Base-by-base conservation (phyloP, 1,140 invertebrate species). In the Periplaneta americana region DNA sequence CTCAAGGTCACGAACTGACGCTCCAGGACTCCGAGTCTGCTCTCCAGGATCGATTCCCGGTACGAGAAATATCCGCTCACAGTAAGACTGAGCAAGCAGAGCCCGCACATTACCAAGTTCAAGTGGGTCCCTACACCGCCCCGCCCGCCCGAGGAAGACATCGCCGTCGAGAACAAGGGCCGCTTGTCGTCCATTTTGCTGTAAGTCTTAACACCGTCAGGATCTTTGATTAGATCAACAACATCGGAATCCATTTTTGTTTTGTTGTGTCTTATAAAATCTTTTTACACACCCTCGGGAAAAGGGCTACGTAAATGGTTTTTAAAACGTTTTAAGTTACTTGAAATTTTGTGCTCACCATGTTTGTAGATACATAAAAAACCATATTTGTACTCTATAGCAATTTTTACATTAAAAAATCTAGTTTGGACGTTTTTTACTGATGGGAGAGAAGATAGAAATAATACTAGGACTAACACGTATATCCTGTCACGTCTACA, bases 41-140 rank as follows among this genome's bases (percentile, higher is more conserved):
- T 34, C 35, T 80, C 79, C n/a, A 82, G 78, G 22, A 82, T 2
- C 4, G 57, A 28, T 34, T 82, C 82, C 32, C 79, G 36, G 74
- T 82, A 82, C 74, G 78, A 79, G 32, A 82, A 81, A 66, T 82
- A 82, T 4, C 79, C 35, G 57, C 79, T 79, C 22, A 66, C 34
- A 10, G 78, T 33, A 11, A 82, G 28, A 37, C 82, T 82, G 13
- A 82, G 28, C 10, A 77, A 79, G n/a, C 82, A 79, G 17, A 82
- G 34, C 6, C 79, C 79, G 79, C 82, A 82, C 82, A 82, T 48
- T 2, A 80, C 18, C 28, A 78, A 32, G 74, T 75, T 75, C n/a
- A 75, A 32, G 15, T 31, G 74, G 10, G 22, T 31, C n/a, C 74
- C 74, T n/a, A n/a, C 35, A 28, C 34, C 1, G 76, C n/a, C 18